These are phyloP conservation scores for Xenopus tropicalis DNA, from an alignment of 2,113 vertebrate species.

Conservation along the genomic window UCB_Xtro_10.0 CM004449.2:32483501-32484000, in stretches of 20 bases:
- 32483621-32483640: too few relatives aligned
- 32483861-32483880: background rate
- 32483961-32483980: slow-evolving; percentile 15
- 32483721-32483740: background rate
- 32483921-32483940: slow-evolving; percentile 36
- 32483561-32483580: too few relatives aligned
- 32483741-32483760: background rate
- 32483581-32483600: too few relatives aligned
- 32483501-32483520: too few relatives aligned
- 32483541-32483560: too few relatives aligned
- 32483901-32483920: background rate
- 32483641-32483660: too few relatives aligned
- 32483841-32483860: slow-evolving; percentile 14
- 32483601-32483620: too few relatives aligned
- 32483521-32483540: too few relatives aligned
- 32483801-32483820: background rate
- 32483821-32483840: background rate
- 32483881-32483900: background rate
- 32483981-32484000: slow-evolving; percentile 25
- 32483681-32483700: background rate
- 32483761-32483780: background rate
- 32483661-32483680: too few relatives aligned
- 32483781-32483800: background rate
- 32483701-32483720: background rate
- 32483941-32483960: slow-evolving; percentile 14